Percentiles rank a stretch among this genome's conserved stretches.
These are phyloP conservation scores for Cryptocephalus primarius DNA, from an alignment of 2,888 invertebrate species.

Conservation along the genomic window DNA sequence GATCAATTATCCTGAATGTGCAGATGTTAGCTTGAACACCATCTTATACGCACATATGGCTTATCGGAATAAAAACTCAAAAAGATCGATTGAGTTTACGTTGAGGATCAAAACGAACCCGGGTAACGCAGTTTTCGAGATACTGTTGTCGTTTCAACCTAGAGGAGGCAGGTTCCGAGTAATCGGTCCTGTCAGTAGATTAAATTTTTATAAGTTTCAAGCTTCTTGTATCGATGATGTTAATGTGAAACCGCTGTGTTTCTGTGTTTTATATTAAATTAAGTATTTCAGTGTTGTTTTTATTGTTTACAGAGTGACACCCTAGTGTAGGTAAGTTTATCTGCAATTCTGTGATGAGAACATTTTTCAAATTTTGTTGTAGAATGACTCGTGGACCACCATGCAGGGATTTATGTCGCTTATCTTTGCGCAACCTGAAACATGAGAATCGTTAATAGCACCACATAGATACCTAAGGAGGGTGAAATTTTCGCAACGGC, in stretches of 20 bases:
- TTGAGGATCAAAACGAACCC: constrained; percentile 55
- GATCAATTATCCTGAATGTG: constrained; percentile 9
- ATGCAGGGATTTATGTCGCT: constrained; percentile 52
- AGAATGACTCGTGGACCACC: constrained; percentile 52
- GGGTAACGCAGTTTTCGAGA: constrained; percentile 52
- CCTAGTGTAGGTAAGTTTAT: neutral
- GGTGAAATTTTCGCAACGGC: no score
- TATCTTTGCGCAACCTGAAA: constrained; percentile 52
- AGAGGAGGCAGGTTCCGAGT: constrained; percentile 30
- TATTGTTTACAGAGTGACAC: neutral
- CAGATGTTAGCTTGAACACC: constrained; percentile 20
- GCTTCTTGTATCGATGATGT: constrained; percentile 40
- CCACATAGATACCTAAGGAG: neutral
- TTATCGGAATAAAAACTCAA: constrained; percentile 1
- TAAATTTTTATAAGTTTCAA: constrained; percentile 42
- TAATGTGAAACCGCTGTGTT: constrained; percentile 47
- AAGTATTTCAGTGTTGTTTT: no score
- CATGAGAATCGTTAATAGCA: constrained; percentile 1
- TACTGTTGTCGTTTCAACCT: constrained; percentile 42
- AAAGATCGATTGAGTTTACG: constrained; percentile 24
- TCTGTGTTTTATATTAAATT: constrained; percentile 27
- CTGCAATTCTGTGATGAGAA: neutral
- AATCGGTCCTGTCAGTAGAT: constrained; percentile 49
- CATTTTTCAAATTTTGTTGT: constrained; percentile 9
- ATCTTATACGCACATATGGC: constrained; percentile 18